A percentile compares a stretch with the other conserved stretches of the same genome.
These are phyloP conservation scores for Lepus timidus DNA, from an alignment of 2,113 vertebrate genomes.

Conservation along the genomic window DNA sequence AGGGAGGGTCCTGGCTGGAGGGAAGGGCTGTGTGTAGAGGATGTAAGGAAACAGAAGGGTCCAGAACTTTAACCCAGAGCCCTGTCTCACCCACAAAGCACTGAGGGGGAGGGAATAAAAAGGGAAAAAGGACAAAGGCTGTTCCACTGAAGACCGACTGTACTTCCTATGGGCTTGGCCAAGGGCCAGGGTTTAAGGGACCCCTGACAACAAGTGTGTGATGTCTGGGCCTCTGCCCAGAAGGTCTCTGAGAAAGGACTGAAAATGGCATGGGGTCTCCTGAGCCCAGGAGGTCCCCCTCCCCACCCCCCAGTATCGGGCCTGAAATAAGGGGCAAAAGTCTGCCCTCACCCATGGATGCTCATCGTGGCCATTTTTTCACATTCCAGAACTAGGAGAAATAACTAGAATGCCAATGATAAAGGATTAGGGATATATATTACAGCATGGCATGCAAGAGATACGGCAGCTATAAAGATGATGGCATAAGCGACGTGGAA, in stretches of 20 bases:
- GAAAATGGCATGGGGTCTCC: background rate
- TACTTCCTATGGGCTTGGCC: background rate
- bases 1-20: constrained; percentile 41
- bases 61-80: background rate
- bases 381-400: constrained; percentile 34
- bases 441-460: background rate
- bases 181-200: background rate
- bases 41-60: background rate
- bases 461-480: background rate
- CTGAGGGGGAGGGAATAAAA: background rate
- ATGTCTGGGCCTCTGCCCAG: background rate
- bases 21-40: background rate
- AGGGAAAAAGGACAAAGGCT: background rate
- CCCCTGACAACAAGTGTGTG: accelerated
- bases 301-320: background rate
- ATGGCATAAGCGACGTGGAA: background rate
- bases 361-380: background rate
- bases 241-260: background rate
- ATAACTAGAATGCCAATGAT: constrained; percentile 26
- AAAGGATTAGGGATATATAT: background rate
- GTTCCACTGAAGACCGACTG: background rate
- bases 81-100: background rate
- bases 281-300: background rate
- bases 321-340: background rate
- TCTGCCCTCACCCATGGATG: background rate